These are phyloP conservation scores for Sebastolobus alascanus DNA, from an alignment of 2,797 vertebrate genomes.

Conservation along the genomic window DNA sequence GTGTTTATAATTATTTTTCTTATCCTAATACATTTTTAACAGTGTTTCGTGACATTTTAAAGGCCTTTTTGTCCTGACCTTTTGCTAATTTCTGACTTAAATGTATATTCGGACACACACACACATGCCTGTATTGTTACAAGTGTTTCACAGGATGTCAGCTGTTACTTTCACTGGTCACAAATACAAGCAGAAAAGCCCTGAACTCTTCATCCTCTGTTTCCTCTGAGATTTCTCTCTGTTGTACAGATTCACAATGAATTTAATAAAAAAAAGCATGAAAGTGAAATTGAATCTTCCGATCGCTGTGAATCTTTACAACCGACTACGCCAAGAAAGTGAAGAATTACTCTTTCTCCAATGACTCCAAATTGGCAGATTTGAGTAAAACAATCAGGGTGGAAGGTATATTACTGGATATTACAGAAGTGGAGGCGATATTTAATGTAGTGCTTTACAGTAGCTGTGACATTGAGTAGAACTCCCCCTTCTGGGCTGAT, in stretches of 20 bases:
- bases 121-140: neutral
- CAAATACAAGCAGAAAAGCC: slow-evolving; percentile 10
- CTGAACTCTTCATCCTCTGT: slow-evolving; percentile 45
- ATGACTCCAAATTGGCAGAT: slow-evolving; percentile 28
- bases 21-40: neutral
- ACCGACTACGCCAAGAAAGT: slow-evolving; percentile 17
- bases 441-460: slow-evolving; percentile 75
- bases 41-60: neutral
- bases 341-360: slow-evolving; percentile 31
- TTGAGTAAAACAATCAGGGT: slow-evolving; percentile 66
- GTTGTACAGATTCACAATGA: slow-evolving; percentile 78
- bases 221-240: slow-evolving; percentile 64
- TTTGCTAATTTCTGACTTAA: neutral
- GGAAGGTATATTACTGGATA: slow-evolving; percentile 51
- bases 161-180: neutral
- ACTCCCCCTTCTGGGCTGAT: slow-evolving; percentile 72
- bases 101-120: neutral
- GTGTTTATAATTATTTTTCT: neutral
- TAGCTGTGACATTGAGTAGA: slow-evolving; percentile 23
- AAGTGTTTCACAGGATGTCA: slow-evolving; percentile 31
- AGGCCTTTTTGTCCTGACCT: neutral
- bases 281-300: slow-evolving; percentile 14
- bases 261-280: slow-evolving; percentile 9
- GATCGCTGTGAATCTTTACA: slow-evolving; percentile 75
- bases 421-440: slow-evolving; percentile 38